Evolutionary conservation across 2,888 invertebrate species (phyloP), one percentile per base, ranked within the genome.

Genomic region (Xestoiulus laeticollis): DNA sequence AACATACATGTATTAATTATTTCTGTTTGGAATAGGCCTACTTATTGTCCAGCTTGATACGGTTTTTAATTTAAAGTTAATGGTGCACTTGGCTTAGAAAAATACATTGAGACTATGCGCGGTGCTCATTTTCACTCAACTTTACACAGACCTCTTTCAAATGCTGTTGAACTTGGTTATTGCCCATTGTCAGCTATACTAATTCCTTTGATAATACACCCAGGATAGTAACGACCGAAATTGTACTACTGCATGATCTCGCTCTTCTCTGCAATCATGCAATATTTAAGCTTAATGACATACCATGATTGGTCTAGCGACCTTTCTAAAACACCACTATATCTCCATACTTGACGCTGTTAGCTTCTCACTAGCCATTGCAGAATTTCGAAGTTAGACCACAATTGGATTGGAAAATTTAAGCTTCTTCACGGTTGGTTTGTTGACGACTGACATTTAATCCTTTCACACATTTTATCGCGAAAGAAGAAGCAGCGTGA

Each of bases 391-490:
- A 48, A 48, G 48, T 19, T 38, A 26, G 22, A 26, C 26, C 68
- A 68, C 26, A 26, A 68, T 22, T 68, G 68, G 68, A 68, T 26
- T 26, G 68, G 26, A 26, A 68, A 68, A 68, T 68, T 6, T 68
- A 68, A 68, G 22, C 26, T 68, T 6, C 26, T 68, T 68, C 26
- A 22, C 12, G 22, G 26, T 26, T 68, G 68, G 68, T 26, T 68
- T 26, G 26, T 68, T 68, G 68, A 68, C n/a, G 68, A 68, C 68
- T 68, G 68, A 26, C n/a, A 59, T 22, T 59, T 68, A 68, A 68
- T 68, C 26, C 68, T 26, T 68, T 68, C 22, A 22, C 68, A 14
- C 48, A 19, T 48, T 48, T 48, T 2, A 48, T 19, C 3, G 48
- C 48, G 48, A 19, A 48, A 48, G 19, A 48, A 12, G 43, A 43